phyloP scores from a whole-genome alignment of 2,113 vertebrate species.

The Microcebus jonahi region DNA sequence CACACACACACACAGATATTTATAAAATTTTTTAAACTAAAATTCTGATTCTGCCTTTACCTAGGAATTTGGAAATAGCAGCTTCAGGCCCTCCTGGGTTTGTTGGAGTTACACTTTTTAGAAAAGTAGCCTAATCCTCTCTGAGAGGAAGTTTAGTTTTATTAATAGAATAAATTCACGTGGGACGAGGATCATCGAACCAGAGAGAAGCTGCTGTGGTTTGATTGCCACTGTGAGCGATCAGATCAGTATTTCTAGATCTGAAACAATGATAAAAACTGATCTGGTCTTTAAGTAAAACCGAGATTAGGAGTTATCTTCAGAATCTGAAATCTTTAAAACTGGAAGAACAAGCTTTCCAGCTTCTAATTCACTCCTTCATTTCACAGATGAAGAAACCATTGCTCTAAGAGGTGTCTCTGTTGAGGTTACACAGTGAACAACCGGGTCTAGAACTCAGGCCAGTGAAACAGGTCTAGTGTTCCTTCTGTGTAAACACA shows the following conservation, averaged over 20 bases:
- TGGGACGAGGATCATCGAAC: neutral
- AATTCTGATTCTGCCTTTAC: neutral
- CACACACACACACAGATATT: neutral
- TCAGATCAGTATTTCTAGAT: conserved; percentile 12
- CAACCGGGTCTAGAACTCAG: neutral
- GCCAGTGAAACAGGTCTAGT: neutral
- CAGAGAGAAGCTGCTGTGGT: conserved; percentile 17
- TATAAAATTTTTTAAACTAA: neutral
- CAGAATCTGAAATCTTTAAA: neutral
- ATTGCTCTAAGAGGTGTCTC: neutral
- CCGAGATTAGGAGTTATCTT: neutral
- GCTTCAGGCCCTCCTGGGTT: neutral
- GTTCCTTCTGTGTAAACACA: neutral
- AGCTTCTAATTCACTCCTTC: neutral
- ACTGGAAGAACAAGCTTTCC: neutral
- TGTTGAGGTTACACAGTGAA: rapidly evolving
- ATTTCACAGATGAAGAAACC: neutral
- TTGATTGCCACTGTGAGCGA: neutral
- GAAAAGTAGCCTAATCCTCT: neutral
- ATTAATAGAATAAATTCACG: neutral
- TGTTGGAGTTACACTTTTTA: neutral
- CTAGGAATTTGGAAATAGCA: neutral
- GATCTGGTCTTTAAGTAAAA: conserved; percentile 3
- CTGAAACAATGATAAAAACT: neutral
- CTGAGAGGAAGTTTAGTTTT: conserved; percentile 4